Percentiles rank a stretch among this genome's conserved stretches.
phyloP scores from a whole-genome alignment of 2,888 invertebrate genomes.

The Dasypolia templi region DNA sequence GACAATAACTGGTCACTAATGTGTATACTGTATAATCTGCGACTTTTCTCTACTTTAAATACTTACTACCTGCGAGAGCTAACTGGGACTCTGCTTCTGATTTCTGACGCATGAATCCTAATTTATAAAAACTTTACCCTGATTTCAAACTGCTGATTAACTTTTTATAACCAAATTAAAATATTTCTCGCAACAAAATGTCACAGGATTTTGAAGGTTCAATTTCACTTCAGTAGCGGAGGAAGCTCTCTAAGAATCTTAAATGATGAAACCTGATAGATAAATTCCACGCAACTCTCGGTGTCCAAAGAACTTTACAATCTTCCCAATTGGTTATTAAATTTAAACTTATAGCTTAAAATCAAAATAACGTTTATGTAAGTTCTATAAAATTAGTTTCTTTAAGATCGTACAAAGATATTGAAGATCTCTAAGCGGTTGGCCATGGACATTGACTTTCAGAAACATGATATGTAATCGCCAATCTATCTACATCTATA shows the following conservation, averaged over 20 bases:
- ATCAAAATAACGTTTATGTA: conserved; percentile 10
- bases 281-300: conserved; percentile 17
- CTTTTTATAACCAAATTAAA: not conserved
- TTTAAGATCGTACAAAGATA: not conserved
- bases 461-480: conserved; percentile 10
- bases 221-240: conserved; percentile 21
- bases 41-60: conserved; percentile 62
- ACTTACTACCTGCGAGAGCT: conserved; percentile 17
- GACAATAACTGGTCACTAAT: conserved; percentile 74
- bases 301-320: conserved; percentile 12
- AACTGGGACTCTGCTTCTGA: conserved; percentile 5
- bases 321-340: conserved; percentile 34
- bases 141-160: conserved; percentile 23
- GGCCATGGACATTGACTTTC: conserved; percentile 11
- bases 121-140: conserved; percentile 39
- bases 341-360: conserved; percentile 24
- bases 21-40: conserved; percentile 52
- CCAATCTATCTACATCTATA: conserved; percentile 10
- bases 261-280: conserved; percentile 43
- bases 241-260: conserved; percentile 21
- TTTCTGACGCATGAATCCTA: conserved; percentile 41
- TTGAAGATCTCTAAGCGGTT: not conserved
- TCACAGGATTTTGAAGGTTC: conserved; percentile 14
- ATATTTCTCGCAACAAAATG: conserved; percentile 14
- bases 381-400: conserved; percentile 4